A percentile compares a stretch with the other conserved stretches of the same genome.
These are phyloP conservation scores for Atrichornis clamosus DNA, from an alignment of 2,113 vertebrate species.

Conservation along the genomic window DNA sequence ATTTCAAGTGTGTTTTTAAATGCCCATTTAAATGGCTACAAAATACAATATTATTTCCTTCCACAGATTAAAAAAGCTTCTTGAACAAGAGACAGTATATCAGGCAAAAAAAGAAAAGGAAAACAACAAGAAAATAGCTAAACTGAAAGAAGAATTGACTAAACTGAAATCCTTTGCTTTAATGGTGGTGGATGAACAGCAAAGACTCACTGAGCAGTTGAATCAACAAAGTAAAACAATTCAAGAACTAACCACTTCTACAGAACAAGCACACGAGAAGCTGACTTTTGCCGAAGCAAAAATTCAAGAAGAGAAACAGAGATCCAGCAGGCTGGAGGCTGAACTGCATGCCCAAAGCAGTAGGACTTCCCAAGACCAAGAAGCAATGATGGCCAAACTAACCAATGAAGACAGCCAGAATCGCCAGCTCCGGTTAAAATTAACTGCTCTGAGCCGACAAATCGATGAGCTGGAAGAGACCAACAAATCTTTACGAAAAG, in stretches of 20 bases:
- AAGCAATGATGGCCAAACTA: constrained; percentile 89
- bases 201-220: constrained; percentile 86
- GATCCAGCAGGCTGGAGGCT: constrained; percentile 81
- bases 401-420: constrained; percentile 92
- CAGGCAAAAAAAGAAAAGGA: constrained; percentile 88
- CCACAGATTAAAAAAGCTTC: constrained; percentile 89
- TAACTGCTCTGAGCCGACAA: constrained; percentile 88
- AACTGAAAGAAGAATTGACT: constrained; percentile 89
- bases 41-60: constrained; percentile 47
- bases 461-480: constrained; percentile 94
- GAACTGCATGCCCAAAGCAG: constrained; percentile 79
- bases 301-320: constrained; percentile 84
- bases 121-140: constrained; percentile 78
- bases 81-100: constrained; percentile 86
- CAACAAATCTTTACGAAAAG: constrained; percentile 88
- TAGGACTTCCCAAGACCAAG: constrained; percentile 83
- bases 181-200: constrained; percentile 95
- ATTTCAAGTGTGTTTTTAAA: neutral
- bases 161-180: constrained; percentile 95
- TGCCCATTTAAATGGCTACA: neutral
- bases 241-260: constrained; percentile 80
- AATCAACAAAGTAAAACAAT: constrained; percentile 83
- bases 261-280: constrained; percentile 81
- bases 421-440: constrained; percentile 86
- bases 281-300: constrained; percentile 78